Percentiles rank a stretch among this genome's conserved stretches.
These are phyloP conservation scores for Tetropium fuscum DNA, from an alignment of 2,888 invertebrate species.

Conservation along the genomic window DNA sequence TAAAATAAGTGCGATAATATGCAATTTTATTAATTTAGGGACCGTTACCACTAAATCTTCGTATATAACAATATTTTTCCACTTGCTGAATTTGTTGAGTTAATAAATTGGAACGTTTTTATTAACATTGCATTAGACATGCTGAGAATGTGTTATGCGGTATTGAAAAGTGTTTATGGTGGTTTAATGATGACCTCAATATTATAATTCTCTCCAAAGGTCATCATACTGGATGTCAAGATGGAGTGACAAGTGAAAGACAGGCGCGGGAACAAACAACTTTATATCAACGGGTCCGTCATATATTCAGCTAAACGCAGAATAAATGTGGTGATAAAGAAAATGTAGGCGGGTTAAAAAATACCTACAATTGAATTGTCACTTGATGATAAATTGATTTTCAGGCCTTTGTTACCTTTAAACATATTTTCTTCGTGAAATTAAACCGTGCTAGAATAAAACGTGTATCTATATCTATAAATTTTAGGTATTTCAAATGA, in stretches of 20 bases:
- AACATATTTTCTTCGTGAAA: constrained; percentile 7
- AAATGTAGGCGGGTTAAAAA: constrained; percentile 38
- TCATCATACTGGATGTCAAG: constrained; percentile 58
- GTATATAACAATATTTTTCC: too few species aligned
- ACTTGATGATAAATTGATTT: constrained; percentile 38
- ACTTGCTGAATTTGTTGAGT: too few species aligned
- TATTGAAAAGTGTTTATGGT: constrained; percentile 29
- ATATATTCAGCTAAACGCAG: constrained; percentile 27
- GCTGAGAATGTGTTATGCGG: too few species aligned
- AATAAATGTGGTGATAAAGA: constrained; percentile 34
- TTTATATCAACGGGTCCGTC: constrained; percentile 35
- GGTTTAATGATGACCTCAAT: constrained; percentile 46
- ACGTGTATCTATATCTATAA: too few species aligned
- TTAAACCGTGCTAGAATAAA: background rate
- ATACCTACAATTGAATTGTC: constrained; percentile 45
- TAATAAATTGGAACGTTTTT: too few species aligned
- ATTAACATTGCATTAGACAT: too few species aligned
- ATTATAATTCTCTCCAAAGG: constrained; percentile 49
- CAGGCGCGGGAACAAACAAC: constrained; percentile 54
- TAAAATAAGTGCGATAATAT: too few species aligned
- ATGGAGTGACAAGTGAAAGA: constrained; percentile 59
- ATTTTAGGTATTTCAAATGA: too few species aligned
- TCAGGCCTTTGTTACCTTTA: constrained; percentile 27
- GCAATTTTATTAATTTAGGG: too few species aligned
- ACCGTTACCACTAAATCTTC: too few species aligned